phyloP scores from a whole-genome alignment of 2,797 vertebrate species.

The Rhynchonycteris naso region DNA sequence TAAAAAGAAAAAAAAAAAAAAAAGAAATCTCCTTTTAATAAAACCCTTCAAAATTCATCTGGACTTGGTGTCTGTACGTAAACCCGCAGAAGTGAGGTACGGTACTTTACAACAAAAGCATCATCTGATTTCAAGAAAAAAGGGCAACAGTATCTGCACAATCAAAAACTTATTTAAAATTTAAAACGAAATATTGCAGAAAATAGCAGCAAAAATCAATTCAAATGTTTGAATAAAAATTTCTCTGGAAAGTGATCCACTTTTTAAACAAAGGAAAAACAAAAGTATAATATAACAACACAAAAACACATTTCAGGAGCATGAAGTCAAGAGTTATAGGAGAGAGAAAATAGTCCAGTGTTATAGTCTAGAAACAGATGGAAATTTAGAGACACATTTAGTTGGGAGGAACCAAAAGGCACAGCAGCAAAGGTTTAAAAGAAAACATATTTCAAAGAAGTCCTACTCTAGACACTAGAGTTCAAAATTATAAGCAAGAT shows the following conservation, averaged over 20 bases:
- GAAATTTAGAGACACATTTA: constrained; percentile 66
- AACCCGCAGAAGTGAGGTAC: too few species aligned
- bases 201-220: constrained; percentile 67
- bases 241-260: constrained; percentile 72
- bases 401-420: constrained; percentile 64
- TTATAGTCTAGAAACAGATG: constrained; percentile 74
- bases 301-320: constrained; percentile 59
- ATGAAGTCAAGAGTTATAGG: constrained; percentile 69
- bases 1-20: too few species aligned
- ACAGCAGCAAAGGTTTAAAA: constrained; percentile 63
- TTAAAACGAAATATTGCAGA: constrained; percentile 51
- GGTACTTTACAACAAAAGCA: too few species aligned
- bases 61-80: too few species aligned
- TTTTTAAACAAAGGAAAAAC: constrained; percentile 75
- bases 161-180: constrained; percentile 58
- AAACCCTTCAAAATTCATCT: too few species aligned
- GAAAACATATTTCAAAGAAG: constrained; percentile 66
- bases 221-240: constrained; percentile 68
- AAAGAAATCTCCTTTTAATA: too few species aligned
- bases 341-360: constrained; percentile 74
- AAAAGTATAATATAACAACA: constrained; percentile 70
- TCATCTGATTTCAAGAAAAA: constrained; percentile 47
- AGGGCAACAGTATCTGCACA: constrained; percentile 27
- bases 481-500: constrained; percentile 65
- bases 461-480: constrained; percentile 31